Conservation (phyloP, 2,797 vertebrate species). For the Hemitrygon akajei region DNA sequence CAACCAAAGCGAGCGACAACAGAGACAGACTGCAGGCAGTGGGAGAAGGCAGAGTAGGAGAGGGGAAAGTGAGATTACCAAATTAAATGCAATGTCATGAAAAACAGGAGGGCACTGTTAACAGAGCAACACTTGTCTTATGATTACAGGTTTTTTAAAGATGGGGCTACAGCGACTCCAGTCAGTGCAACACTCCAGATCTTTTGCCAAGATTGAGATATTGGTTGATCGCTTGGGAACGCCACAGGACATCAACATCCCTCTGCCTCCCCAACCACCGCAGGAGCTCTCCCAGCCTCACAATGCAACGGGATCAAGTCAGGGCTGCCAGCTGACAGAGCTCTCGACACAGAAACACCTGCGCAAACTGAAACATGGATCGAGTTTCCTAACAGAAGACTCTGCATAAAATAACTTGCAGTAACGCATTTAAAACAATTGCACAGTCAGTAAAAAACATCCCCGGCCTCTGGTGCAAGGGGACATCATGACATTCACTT, state of each 20-base stretch:
- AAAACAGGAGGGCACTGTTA: constrained; percentile 38
- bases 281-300: neutral
- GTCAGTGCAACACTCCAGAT: neutral
- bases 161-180: neutral
- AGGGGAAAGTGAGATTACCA: constrained; percentile 49
- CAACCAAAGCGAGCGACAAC: constrained; percentile 51
- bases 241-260: neutral
- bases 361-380: neutral
- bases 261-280: neutral
- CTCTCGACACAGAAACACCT: neutral
- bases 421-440: constrained; percentile 20
- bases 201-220: neutral
- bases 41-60: constrained; percentile 47
- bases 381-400: neutral
- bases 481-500: neutral
- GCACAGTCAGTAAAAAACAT: neutral
- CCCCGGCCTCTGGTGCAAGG: too few species aligned
- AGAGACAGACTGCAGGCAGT: constrained; percentile 73
- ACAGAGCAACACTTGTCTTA: neutral
- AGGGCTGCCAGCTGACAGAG: too few species aligned
- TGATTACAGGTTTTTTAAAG: neutral
- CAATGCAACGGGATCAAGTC: neutral
- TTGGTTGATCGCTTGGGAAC: neutral
- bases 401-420: neutral
- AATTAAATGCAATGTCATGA: constrained; percentile 44